phyloP scores from a whole-genome alignment of 2,797 vertebrate species.

The Lacerta agilis region DNA sequence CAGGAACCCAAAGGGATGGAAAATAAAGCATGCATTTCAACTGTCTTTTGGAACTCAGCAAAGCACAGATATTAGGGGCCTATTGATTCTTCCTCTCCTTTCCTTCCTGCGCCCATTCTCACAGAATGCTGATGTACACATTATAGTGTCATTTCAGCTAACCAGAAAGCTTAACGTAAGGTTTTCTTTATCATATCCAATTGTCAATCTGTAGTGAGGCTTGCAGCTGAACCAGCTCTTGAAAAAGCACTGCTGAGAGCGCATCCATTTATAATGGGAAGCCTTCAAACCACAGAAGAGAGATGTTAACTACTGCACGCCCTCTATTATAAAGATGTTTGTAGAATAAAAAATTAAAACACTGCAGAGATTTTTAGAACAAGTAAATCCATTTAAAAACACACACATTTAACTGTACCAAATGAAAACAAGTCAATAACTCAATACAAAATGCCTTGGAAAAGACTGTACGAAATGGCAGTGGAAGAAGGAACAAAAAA shows the following conservation, averaged over 20 bases:
- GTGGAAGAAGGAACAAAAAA: not conserved
- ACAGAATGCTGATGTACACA: not conserved
- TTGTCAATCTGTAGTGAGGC: conserved; percentile 29
- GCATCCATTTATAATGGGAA: conserved; percentile 38
- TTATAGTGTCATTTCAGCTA: conserved; percentile 30
- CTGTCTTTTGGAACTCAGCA: conserved; percentile 33
- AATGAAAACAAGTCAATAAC: conserved; percentile 50
- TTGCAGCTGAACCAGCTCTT: conserved; percentile 40
- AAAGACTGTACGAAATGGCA: not conserved
- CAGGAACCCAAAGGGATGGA: not conserved
- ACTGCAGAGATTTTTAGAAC: conserved; percentile 27
- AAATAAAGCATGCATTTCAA: conserved; percentile 40
- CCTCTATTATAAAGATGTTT: conserved; percentile 38
- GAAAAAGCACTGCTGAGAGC: conserved; percentile 58
- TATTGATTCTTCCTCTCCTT: conserved; percentile 36
- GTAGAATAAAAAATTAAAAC: conserved; percentile 58
- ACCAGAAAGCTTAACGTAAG: conserved; percentile 29
- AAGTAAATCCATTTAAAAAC: conserved; percentile 37
- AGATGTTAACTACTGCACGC: conserved; percentile 33
- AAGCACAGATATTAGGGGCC: not conserved
- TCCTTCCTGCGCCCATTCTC: conserved; percentile 35
- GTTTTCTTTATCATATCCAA: conserved; percentile 34
- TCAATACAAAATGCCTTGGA: conserved; percentile 1
- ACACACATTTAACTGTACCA: conserved; percentile 44
- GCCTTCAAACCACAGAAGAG: conserved; percentile 30